Evolutionary conservation across 2,888 invertebrate species (phyloP).

Genomic region (Allygus modestus): DNA sequence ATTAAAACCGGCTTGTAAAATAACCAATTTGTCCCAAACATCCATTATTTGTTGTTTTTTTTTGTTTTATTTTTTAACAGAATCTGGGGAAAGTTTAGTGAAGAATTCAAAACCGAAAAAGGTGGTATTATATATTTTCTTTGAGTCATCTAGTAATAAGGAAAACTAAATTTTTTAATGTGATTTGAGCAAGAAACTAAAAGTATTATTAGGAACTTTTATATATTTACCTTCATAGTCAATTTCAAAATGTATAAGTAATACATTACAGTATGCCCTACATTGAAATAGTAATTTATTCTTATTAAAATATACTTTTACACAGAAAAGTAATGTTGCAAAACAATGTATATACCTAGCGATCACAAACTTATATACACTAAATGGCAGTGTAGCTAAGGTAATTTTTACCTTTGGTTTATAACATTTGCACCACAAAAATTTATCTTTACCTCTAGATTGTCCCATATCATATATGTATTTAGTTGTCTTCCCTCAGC

Average conservation of each 20-base stretch:
- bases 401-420: background rate
- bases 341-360: background rate
- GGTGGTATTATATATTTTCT: no score
- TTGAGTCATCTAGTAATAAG: no score
- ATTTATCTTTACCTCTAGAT: background rate
- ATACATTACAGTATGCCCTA: background rate
- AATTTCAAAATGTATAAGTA: background rate
- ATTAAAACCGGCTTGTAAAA: no score
- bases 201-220: conserved; percentile 7
- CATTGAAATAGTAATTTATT: background rate
- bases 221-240: background rate
- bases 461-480: no score
- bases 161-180: background rate
- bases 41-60: no score
- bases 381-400: conserved; percentile 12
- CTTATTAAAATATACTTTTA: no score
- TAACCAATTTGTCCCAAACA: no score
- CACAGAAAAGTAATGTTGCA: background rate
- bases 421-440: background rate
- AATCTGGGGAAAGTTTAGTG: no score
- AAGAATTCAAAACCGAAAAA: no score
- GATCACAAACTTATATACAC: conserved; percentile 16
- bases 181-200: background rate
- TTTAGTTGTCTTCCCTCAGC: no score
- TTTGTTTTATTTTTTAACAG: no score